A percentile compares a stretch with the other conserved stretches of the same genome.
Conservation (phyloP, 2,113 vertebrate genomes). For the Guaruba guarouba region DNA sequence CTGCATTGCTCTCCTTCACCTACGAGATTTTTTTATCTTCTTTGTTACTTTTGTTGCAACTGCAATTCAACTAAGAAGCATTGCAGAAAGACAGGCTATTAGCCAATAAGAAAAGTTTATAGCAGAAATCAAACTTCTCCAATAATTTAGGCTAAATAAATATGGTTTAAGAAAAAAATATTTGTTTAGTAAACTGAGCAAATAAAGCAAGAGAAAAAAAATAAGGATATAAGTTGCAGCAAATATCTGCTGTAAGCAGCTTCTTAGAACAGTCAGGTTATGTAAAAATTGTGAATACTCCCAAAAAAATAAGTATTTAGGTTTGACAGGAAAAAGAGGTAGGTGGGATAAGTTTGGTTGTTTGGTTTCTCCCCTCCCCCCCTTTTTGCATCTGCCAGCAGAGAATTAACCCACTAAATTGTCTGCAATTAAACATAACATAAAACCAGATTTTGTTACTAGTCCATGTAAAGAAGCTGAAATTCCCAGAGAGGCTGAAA, state of each 20-base stretch:
- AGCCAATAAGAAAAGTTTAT: neutral
- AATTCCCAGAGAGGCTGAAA: constrained; percentile 78
- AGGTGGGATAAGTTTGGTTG: neutral
- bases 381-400: neutral
- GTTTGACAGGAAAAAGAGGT: neutral
- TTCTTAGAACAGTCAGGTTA: neutral
- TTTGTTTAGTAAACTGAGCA: neutral
- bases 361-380: neutral
- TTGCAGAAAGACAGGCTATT: neutral
- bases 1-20: neutral
- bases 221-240: neutral
- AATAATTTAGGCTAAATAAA: neutral
- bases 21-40: neutral
- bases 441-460: constrained; percentile 58
- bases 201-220: neutral
- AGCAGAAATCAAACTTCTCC: neutral
- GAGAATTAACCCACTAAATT: constrained; percentile 37
- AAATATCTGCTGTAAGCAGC: neutral
- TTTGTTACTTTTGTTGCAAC: neutral
- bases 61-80: neutral
- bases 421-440: constrained; percentile 60
- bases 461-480: constrained; percentile 54
- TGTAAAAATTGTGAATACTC: neutral
- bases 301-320: neutral
- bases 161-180: neutral